These are phyloP conservation scores for Kryptolebias ocellatus DNA, from an alignment of 2,797 vertebrate genomes.

Conservation along the genomic window DNA sequence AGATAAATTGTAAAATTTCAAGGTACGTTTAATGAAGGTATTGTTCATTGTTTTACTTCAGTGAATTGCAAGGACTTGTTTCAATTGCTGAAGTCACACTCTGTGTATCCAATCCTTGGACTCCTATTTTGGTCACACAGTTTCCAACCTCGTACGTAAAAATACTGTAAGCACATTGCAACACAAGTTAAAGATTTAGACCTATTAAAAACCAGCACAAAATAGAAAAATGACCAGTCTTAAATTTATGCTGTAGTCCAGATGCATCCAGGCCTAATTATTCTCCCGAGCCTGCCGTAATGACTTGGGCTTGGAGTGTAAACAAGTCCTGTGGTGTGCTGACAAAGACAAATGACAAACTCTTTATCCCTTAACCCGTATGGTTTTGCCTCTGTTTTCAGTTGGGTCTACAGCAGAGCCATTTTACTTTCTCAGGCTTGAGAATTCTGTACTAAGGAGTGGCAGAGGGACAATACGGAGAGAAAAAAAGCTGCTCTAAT, in stretches of 20 bases:
- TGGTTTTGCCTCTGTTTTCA: conserved; percentile 17
- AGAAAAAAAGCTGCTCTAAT: conserved; percentile 52
- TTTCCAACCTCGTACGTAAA: conserved; percentile 23
- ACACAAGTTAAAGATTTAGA: not conserved
- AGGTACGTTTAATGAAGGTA: no score
- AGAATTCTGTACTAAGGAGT: conserved; percentile 12
- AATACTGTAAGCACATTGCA: conserved; percentile 2
- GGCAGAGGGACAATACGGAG: conserved; percentile 3
- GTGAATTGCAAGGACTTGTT: no score
- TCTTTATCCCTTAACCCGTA: conserved; percentile 24
- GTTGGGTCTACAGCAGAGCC: conserved; percentile 8
- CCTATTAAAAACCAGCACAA: conserved; percentile 19
- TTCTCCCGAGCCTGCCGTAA: conserved; percentile 53
- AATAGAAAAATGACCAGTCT: conserved; percentile 26
- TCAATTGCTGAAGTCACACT: not conserved
- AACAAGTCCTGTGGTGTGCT: conserved; percentile 55
- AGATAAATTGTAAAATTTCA: no score
- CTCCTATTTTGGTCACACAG: not conserved
- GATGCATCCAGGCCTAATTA: conserved; percentile 53
- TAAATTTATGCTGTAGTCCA: conserved; percentile 20
- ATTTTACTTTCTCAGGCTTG: not conserved
- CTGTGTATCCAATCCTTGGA: not conserved
- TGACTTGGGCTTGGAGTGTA: conserved; percentile 59
- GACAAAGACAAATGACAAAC: conserved; percentile 59
- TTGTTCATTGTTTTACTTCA: no score